Percentiles rank a stretch among this genome's conserved stretches.
These are phyloP conservation scores for Pristiophorus japonicus DNA, from an alignment of 2,113 vertebrate genomes.

Conservation along the genomic window DNA sequence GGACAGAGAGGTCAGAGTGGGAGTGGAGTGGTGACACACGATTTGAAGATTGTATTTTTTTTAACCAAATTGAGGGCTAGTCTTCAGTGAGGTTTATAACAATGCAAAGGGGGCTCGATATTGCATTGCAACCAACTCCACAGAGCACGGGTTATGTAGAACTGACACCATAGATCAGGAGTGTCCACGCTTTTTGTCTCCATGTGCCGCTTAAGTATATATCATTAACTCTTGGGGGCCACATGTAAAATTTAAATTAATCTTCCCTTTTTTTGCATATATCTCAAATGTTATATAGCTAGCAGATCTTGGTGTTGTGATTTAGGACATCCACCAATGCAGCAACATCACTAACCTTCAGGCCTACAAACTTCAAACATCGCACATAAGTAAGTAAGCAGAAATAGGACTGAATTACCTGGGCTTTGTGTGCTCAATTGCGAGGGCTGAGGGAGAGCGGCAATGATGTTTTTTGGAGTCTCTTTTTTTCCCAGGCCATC, in stretches of 20 bases:
- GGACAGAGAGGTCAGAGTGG: no score
- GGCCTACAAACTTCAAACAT: background rate
- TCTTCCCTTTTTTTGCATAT: background rate
- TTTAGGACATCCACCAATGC: background rate
- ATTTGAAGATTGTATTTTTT: no score
- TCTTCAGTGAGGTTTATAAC: background rate
- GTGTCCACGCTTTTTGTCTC: background rate
- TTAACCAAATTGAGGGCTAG: background rate
- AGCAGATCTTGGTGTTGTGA: background rate
- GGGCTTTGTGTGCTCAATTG: background rate
- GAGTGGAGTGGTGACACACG: no score
- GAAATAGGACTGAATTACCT: background rate
- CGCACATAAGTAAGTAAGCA: background rate
- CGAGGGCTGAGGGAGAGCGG: background rate
- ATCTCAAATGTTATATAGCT: background rate
- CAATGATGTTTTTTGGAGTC: background rate
- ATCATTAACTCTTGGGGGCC: background rate
- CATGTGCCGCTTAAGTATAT: background rate
- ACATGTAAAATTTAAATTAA: background rate
- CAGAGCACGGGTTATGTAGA: background rate
- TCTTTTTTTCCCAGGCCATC: background rate
- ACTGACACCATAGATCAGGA: background rate
- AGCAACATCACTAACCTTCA: background rate
- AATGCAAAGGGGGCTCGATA: background rate
- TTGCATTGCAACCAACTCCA: background rate